Conservation (phyloP, 2,113 vertebrate genomes). For the Bothrops jararaca region DNA sequence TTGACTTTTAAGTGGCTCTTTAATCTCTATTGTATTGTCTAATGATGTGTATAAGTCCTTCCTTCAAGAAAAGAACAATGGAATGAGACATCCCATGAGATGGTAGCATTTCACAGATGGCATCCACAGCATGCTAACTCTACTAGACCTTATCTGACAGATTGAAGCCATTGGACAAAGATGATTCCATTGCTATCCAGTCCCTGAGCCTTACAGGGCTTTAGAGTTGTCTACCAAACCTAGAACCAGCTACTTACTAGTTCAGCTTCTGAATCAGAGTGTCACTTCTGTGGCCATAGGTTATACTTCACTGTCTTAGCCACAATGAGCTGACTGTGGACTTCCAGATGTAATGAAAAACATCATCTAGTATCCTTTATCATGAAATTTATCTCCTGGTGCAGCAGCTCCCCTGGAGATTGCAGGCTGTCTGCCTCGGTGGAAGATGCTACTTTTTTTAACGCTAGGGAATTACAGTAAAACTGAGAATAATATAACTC, state of each 20-base stretch:
- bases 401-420: background rate
- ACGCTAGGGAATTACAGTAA: background rate
- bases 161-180: background rate
- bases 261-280: background rate
- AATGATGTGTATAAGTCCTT: background rate
- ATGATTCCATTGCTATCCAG: background rate
- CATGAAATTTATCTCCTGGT: background rate
- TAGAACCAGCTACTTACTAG: background rate
- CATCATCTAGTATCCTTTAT: background rate
- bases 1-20: background rate
- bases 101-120: background rate
- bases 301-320: background rate
- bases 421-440: background rate
- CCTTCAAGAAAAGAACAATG: background rate
- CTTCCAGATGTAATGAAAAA: background rate
- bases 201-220: background rate
- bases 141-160: background rate
- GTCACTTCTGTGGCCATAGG: background rate
- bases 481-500: background rate
- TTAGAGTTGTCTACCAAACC: background rate
- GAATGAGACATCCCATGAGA: background rate
- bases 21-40: background rate
- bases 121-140: background rate
- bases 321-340: background rate
- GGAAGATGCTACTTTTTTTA: background rate